Conservation (phyloP, 2,888 invertebrate genomes). For the Dysmachus trigonus region DNA sequence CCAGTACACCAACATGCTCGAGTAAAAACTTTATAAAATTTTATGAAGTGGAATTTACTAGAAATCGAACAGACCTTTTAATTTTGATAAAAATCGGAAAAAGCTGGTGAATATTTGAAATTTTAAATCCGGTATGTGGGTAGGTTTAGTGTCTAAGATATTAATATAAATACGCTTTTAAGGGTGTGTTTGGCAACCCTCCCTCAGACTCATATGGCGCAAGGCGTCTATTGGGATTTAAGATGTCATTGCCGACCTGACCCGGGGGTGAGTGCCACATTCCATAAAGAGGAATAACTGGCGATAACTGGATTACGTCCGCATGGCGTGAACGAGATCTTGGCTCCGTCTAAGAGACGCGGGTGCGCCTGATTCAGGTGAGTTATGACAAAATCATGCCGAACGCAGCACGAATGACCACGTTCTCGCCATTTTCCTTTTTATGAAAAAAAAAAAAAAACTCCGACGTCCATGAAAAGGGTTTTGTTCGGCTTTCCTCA, state of each 20-base stretch:
- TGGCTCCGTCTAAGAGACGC: not conserved
- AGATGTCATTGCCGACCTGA: not conserved
- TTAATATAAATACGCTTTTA: too few relatives aligned
- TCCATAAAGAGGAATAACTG: constrained; percentile 11
- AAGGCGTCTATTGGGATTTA: not conserved
- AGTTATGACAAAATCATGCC: not conserved
- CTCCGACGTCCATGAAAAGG: not conserved
- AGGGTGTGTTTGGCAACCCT: too few relatives aligned
- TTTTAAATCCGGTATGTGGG: too few relatives aligned
- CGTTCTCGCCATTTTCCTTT: not conserved
- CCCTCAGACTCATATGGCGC: not conserved
- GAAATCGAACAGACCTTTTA: too few relatives aligned
- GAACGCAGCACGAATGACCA: not conserved
- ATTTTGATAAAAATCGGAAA: too few relatives aligned
- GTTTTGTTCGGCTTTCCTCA: not conserved
- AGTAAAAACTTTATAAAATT: too few relatives aligned
- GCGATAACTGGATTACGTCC: not conserved
- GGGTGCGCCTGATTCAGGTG: not conserved
- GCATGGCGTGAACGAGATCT: not conserved
- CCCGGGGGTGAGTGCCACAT: not conserved
- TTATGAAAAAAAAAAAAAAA: not conserved
- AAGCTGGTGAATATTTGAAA: too few relatives aligned
- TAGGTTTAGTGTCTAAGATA: too few relatives aligned
- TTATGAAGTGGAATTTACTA: too few relatives aligned
- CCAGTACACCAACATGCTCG: too few relatives aligned